Evolutionary conservation across 2,113 vertebrate species (phyloP).

Genomic region (Dolichallabes microphthalmus): DNA sequence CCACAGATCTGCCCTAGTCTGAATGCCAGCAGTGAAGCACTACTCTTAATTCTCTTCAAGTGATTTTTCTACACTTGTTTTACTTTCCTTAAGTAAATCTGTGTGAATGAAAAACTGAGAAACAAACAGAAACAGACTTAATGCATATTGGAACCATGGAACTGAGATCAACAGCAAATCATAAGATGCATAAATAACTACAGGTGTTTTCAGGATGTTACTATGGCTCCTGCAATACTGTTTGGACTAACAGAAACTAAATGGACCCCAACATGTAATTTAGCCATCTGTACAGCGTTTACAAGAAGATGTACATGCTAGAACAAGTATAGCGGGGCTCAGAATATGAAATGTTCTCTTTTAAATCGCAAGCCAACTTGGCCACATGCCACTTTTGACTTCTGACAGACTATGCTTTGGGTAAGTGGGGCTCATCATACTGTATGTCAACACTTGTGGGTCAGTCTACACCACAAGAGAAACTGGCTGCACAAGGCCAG

Average conservation of each 20-base stretch:
- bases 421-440: not conserved
- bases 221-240: conserved; percentile 39
- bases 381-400: not conserved
- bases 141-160: not conserved
- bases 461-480: not conserved
- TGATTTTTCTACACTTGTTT: not conserved
- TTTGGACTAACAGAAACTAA: conserved; percentile 39
- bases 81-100: not conserved
- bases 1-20: conserved; percentile 35
- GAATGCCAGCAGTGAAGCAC: not conserved
- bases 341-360: not conserved
- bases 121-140: not conserved
- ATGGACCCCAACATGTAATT: not conserved
- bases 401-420: not conserved
- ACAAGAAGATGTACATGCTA: conserved; percentile 27
- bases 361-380: not conserved
- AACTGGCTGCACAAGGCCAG: not conserved
- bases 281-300: conserved; percentile 52
- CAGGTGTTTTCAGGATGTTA: conserved; percentile 39
- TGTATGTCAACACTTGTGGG: not conserved
- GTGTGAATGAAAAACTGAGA: not conserved
- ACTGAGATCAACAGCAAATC: not conserved
- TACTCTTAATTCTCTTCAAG: not conserved
- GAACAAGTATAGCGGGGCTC: conserved; percentile 16
- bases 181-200: not conserved